These are phyloP conservation scores for Pseudonaja textilis DNA, from an alignment of 2,113 vertebrate species.

Conservation along the genomic window DNA sequence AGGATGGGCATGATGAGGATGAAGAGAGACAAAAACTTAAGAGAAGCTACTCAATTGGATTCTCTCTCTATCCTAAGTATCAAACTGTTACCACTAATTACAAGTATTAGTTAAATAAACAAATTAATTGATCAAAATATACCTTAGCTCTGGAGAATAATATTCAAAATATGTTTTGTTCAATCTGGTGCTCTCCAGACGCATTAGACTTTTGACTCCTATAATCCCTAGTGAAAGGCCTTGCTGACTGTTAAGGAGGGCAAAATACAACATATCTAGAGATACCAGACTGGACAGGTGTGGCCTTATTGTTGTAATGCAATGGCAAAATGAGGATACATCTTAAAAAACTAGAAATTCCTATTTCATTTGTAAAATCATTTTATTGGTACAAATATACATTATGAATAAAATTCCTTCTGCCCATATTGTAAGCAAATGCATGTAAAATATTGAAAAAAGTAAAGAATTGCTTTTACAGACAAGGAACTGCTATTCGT, in stretches of 20 bases:
- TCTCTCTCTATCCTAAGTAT: not conserved
- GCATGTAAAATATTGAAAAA: conserved; percentile 64
- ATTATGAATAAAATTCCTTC: conserved; percentile 82
- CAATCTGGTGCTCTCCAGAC: not conserved
- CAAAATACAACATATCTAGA: not conserved
- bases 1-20: not conserved
- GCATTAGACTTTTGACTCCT: not conserved
- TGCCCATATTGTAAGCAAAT: conserved; percentile 71
- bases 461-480: conserved; percentile 68
- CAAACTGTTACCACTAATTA: not conserved
- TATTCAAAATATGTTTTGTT: not conserved
- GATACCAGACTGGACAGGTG: not conserved
- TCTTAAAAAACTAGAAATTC: conserved; percentile 29
- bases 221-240: not conserved
- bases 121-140: not conserved
- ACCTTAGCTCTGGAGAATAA: not conserved
- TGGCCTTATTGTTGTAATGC: not conserved
- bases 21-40: not conserved
- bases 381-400: conserved; percentile 94
- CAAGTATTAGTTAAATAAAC: not conserved
- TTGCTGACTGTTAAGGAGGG: not conserved
- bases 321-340: not conserved
- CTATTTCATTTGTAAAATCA: conserved; percentile 81
- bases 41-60: not conserved
- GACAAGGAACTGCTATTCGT: conserved; percentile 59